Evolutionary conservation across 1,140 invertebrate genomes (phyloP).

Genomic region (Drosophila ironensis): DNA sequence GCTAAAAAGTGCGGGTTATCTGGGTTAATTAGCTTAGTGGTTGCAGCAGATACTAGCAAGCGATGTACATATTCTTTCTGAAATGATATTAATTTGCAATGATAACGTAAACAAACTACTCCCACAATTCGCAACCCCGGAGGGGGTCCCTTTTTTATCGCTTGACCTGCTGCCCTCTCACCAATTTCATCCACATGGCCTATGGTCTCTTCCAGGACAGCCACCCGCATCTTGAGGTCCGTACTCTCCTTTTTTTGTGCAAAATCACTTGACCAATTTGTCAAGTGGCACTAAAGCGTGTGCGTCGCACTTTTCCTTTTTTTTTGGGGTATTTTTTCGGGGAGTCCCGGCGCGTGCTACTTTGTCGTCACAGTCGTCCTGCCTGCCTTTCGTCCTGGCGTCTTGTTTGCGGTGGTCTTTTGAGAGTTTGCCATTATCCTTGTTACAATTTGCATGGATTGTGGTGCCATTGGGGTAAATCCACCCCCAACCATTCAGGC

Average conservation of each 20-base stretch:
- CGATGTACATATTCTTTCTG: too few species aligned
- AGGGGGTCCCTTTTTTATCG: background rate
- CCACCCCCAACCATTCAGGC: background rate
- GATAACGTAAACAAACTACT: too few species aligned
- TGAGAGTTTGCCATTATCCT: slow-evolving; percentile 73
- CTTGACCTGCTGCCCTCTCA: slow-evolving; percentile 17
- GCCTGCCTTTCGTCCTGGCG: slow-evolving; percentile 7
- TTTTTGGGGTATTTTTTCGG: slow-evolving; percentile 5
- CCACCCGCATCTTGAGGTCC: background rate
- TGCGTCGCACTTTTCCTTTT: slow-evolving; percentile 34
- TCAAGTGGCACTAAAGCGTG: slow-evolving; percentile 77
- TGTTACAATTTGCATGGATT: slow-evolving; percentile 78
- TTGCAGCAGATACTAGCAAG: too few species aligned
- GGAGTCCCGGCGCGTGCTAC: slow-evolving; percentile 42
- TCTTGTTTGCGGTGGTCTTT: slow-evolving; percentile 73
- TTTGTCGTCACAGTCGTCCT: slow-evolving; percentile 18
- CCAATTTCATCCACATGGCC: slow-evolving; percentile 6
- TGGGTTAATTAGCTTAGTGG: too few species aligned
- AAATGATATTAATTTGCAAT: background rate
- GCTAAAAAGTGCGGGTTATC: too few species aligned
- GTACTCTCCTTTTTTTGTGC: slow-evolving; percentile 50
- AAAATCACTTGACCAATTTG: slow-evolving; percentile 80
- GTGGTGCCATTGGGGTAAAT: slow-evolving; percentile 41
- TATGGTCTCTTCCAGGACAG: background rate
- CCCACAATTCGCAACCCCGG: background rate